phyloP scores from a whole-genome alignment of 1,140 invertebrate species.

The Magallana angulata region DNA sequence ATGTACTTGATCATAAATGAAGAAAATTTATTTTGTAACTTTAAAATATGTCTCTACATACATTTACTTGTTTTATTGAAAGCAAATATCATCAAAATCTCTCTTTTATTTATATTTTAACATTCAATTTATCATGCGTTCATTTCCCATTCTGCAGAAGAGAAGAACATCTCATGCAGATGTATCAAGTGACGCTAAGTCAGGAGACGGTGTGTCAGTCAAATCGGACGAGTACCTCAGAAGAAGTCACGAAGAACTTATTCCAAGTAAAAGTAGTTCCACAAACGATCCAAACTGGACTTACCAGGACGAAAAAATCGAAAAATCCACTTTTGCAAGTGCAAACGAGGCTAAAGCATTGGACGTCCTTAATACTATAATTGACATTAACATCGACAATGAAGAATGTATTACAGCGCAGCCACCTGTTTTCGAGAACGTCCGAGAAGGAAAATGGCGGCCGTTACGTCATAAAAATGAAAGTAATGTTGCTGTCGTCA shows the following conservation, averaged over 20 bases:
- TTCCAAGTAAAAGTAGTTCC: not conserved
- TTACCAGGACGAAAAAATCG: too few relatives aligned
- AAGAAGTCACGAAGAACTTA: not conserved
- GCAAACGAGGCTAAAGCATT: too few relatives aligned
- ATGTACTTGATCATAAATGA: too few relatives aligned
- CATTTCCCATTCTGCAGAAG: not conserved
- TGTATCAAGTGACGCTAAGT: not conserved
- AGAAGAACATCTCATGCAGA: not conserved
- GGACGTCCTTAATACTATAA: too few relatives aligned
- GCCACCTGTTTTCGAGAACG: not conserved
- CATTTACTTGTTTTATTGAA: too few relatives aligned
- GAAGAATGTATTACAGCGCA: not conserved
- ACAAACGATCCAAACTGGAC: not conserved
- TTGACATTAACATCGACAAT: too few relatives aligned
- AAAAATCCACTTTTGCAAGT: too few relatives aligned
- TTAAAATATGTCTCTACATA: too few relatives aligned
- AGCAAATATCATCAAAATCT: too few relatives aligned
- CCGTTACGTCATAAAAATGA: not conserved
- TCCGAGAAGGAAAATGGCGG: constrained; percentile 12
- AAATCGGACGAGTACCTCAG: not conserved
- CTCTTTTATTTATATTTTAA: too few relatives aligned
- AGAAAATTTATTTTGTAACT: too few relatives aligned
- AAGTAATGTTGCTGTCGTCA: not conserved
- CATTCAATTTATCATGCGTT: too few relatives aligned
- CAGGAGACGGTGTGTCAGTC: not conserved